Conservation (phyloP, 2,888 invertebrate species). For the Polyommatus iphigenia region DNA sequence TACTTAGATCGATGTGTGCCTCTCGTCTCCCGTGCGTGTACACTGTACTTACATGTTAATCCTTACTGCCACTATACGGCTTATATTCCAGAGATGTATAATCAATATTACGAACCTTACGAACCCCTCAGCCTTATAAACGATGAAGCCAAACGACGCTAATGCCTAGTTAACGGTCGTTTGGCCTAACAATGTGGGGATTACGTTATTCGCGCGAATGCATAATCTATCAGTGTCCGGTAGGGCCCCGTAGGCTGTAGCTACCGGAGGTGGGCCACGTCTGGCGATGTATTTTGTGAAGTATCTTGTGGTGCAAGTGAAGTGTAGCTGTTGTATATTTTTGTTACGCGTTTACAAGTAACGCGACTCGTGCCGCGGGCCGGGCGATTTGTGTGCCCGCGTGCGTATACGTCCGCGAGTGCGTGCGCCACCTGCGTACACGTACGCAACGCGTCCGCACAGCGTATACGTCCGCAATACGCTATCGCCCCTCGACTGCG, state of each 20-base stretch:
- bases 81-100: conserved; percentile 27
- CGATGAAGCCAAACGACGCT: background rate
- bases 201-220: background rate
- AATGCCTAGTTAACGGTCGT: background rate
- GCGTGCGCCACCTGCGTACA: conserved; percentile 34
- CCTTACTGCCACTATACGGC: conserved; percentile 12
- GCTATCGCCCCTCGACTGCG: conserved; percentile 35
- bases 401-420: conserved; percentile 35
- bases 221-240: background rate
- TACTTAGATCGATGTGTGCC: conserved; percentile 67
- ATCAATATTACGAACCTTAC: conserved; percentile 6
- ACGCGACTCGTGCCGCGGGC: conserved; percentile 36
- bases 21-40: conserved; percentile 47
- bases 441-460: conserved; percentile 9
- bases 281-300: conserved; percentile 57
- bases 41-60: conserved; percentile 29
- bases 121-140: conserved; percentile 8
- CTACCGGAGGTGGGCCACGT: conserved; percentile 14
- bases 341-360: conserved; percentile 66
- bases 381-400: conserved; percentile 35
- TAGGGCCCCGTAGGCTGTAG: background rate
- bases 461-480: background rate
- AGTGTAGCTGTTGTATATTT: conserved; percentile 68
- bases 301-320: conserved; percentile 51
- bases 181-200: background rate